These are phyloP conservation scores for Rattus rattus DNA, from an alignment of 2,113 vertebrate genomes.

Conservation along the genomic window DNA sequence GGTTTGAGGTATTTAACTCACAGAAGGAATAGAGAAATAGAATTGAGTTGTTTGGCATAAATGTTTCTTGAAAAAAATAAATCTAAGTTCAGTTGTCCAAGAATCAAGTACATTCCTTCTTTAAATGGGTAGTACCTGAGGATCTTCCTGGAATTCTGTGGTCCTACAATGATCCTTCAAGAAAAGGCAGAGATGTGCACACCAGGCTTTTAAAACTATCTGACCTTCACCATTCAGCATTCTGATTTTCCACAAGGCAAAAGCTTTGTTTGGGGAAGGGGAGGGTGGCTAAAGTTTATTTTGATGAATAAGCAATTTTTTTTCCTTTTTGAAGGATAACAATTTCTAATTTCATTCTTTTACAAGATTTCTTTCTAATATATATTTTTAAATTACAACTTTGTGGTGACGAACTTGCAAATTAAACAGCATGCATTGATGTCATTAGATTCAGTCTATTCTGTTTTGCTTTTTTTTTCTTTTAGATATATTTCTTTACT, in stretches of 20 bases:
- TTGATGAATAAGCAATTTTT: background rate
- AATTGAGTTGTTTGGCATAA: background rate
- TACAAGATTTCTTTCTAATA: background rate
- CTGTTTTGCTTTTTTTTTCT: too few species aligned
- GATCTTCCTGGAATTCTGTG: background rate
- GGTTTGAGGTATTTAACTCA: background rate
- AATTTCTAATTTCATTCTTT: background rate
- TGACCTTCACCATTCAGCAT: background rate
- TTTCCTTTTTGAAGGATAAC: background rate
- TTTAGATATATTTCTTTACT: too few species aligned
- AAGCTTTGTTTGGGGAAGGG: background rate
- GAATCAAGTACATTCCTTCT: background rate
- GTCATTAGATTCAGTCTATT: background rate
- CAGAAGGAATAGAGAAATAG: background rate
- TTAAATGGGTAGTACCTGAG: background rate
- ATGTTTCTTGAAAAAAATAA: background rate
- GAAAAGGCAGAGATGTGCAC: background rate
- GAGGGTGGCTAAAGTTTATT: background rate
- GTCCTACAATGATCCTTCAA: background rate
- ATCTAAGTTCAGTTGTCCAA: background rate
- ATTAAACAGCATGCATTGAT: background rate
- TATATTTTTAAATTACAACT: background rate
- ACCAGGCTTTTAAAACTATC: background rate
- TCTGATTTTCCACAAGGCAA: background rate
- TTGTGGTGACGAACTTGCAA: background rate